Conservation (phyloP, 2,113 vertebrate species). For the Bombycilla garrulus region DNA sequence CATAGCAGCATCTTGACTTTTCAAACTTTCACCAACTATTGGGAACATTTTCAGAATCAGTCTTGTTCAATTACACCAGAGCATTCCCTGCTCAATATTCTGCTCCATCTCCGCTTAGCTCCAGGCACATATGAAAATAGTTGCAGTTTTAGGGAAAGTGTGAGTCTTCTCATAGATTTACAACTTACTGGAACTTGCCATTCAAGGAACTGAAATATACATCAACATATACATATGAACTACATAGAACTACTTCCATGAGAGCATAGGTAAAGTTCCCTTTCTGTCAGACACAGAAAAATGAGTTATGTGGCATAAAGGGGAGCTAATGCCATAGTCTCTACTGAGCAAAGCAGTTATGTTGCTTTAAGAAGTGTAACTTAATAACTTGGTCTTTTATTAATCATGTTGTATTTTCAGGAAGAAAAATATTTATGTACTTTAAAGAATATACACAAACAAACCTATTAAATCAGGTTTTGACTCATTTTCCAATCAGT, state of each 20-base stretch:
- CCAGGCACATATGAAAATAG: neutral
- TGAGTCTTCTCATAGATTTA: neutral
- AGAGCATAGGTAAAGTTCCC: neutral
- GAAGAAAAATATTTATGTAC: neutral
- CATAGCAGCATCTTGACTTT: neutral
- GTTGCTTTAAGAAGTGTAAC: neutral
- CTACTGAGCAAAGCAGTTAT: neutral
- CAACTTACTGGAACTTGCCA: neutral
- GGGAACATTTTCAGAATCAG: neutral
- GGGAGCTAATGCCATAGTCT: neutral
- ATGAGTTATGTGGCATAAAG: neutral
- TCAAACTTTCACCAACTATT: neutral
- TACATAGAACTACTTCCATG: neutral
- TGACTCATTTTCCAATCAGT: neutral
- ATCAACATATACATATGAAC: neutral
- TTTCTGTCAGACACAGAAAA: neutral
- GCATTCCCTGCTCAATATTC: neutral
- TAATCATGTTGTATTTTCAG: neutral
- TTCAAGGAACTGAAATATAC: neutral
- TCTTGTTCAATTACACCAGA: neutral
- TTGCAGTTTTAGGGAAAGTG: neutral
- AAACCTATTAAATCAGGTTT: neutral
- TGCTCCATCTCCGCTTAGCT: neutral
- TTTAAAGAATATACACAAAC: neutral
- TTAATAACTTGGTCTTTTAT: neutral